Evolutionary conservation across 35 echinoderm and acorn worm species (phyloP), one percentile per base, ranked within the genome.

Genomic region (Patiria miniata): DNA sequence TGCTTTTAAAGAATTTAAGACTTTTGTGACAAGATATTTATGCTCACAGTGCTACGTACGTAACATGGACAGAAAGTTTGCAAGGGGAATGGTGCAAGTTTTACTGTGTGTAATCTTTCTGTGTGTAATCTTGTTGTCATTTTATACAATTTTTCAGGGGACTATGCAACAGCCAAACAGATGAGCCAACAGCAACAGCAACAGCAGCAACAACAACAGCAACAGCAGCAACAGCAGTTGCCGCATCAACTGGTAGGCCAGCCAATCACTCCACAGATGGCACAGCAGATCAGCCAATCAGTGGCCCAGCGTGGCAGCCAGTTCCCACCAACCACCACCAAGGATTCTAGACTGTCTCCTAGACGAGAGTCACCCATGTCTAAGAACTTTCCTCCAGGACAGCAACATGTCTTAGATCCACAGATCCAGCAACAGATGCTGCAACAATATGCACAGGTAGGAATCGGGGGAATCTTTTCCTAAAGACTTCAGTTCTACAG

Each of bases 241-340:
- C 26, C 65, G 26, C 65, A 73, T 30, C 65, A 73, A 73, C 23
- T 73, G 26, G 34, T 73, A 14, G 65, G 65, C 29, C 65, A 73
- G 65, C 65, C 23, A 22, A 26, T 73, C 23, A 73, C 26, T 23
- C 65, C 21, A 23, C 65, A 73, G 34, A 73, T 73, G 65, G 26
- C 23, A 16, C 65, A 73, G 34, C 65, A 73, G 65, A 73, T 73
- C 19, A 73, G 65, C 0, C 65, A 73, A 23, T 34, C 22, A 9
- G 22, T 69, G 10, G 61, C 18, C 10, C 61, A 69, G 61, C 23
- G 26, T 12, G 85, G 73, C 23, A 39, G 55, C 32, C 80, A 80
- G 9, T 90, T 73, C 39, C 88, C 88, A 1, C 88, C 88, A 23
- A 77, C 88, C 0, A 68, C 88, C 0, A 89, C 56, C 16, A 90